A percentile compares a stretch with the other conserved stretches of the same genome.
Conservation (phyloP, 2,113 vertebrate species). For the Perca flavescens region DNA sequence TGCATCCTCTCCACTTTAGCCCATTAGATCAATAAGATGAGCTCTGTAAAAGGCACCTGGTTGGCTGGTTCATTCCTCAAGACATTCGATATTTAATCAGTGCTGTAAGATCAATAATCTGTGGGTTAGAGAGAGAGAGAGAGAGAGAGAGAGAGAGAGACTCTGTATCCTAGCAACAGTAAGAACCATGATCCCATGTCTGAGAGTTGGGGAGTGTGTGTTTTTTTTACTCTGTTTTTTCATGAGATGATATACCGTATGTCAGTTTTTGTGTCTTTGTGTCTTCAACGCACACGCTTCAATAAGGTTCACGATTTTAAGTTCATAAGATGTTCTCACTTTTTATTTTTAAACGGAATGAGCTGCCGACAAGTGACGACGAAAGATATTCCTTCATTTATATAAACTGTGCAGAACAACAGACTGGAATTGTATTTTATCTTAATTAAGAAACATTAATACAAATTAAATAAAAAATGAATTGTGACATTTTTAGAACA, state of each 20-base stretch:
- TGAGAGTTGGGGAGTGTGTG: conserved; percentile 53
- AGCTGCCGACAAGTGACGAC: too few relatives aligned
- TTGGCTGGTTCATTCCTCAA: conserved; percentile 13
- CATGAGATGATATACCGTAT: background rate
- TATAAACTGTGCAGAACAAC: too few relatives aligned
- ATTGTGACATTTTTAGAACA: too few relatives aligned
- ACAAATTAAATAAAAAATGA: too few relatives aligned
- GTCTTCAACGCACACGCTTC: too few relatives aligned
- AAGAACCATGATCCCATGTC: conserved; percentile 56
- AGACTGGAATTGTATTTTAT: too few relatives aligned
- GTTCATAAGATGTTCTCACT: too few relatives aligned
- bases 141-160: conserved; percentile 52
- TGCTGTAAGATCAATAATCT: conserved; percentile 45
- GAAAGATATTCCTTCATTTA: too few relatives aligned
- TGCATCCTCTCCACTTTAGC: background rate
- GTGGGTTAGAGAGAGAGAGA: conserved; percentile 15
- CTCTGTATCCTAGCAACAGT: conserved; percentile 77
- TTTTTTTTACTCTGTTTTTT: conserved; percentile 6
- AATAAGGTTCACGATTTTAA: too few relatives aligned
- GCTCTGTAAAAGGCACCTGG: conserved; percentile 6
- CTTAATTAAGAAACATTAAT: too few relatives aligned
- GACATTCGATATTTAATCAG: conserved; percentile 18
- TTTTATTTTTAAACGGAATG: too few relatives aligned
- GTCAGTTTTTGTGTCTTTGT: background rate
- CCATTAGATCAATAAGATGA: conserved; percentile 34